Base-by-base conservation (phyloP, 1,140 invertebrate species). In the Notospermus geniculatus region DNA sequence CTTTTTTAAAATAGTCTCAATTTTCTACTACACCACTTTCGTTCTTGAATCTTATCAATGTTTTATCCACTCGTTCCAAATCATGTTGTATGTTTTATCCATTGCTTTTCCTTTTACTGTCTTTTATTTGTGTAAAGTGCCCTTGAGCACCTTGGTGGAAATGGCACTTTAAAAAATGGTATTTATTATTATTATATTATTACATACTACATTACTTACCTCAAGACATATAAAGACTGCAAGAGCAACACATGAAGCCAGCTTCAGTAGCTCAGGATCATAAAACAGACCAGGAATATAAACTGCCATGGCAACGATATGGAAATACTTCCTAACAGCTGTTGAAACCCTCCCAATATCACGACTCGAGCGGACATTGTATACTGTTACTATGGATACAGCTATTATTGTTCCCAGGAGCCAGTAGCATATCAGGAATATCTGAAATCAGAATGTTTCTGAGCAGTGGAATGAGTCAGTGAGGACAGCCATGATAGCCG, bases 211-310 rank as follows among this genome's bases (percentile, higher is more conserved):
- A 19, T 5, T n/a, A 57, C 55, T 71, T 80, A 93, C 89, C 85
- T 95, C 92, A 23, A 92, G 69, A 30, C 89, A 79, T 62, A 90
- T 77, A 68, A 93, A 87, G 4, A 89, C 66, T 54, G 85, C 87
- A 17, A 93, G 79, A 2, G 88, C 84, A 1, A 90, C 76, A 17
- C 88, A 88, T 66, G 88, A 89, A 11, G 90, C 87, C n/a, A 93
- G 77, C 70, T 87, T 89, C 25, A 93, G 82, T 27, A 95, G 79
- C 23, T 84, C 76, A 53, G 87, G 85, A 72, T 92, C 88, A 57
- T 83, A 84, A 19, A 92, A 67, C 13, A 94, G 75, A 0, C 91
- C 92, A 1, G 91, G 88, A 28, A 92, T 67, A 76, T 88, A 95
- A 1, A 94, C 90, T 15, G 87, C 69, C 1, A 91, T 84, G 0